Evolutionary conservation across 2,113 vertebrate species (phyloP).

Genomic region (Corythornis cristatus): DNA sequence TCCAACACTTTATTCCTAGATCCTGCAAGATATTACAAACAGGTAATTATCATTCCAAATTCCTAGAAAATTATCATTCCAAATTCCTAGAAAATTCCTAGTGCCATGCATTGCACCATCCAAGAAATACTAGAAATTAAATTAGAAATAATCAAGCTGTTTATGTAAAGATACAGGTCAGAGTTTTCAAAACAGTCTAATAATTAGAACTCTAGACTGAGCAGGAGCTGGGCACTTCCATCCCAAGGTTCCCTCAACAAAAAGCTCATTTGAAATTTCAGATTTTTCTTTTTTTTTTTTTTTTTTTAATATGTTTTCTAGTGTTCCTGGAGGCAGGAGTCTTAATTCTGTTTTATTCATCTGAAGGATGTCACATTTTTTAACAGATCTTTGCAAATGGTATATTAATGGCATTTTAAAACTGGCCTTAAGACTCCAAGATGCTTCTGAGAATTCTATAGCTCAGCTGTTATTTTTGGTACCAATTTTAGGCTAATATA

Average conservation of each 20-base stretch:
- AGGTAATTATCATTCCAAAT: not conserved
- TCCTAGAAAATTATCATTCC: not conserved
- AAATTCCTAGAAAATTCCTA: not conserved
- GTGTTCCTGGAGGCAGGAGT: not conserved
- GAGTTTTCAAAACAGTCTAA: not conserved
- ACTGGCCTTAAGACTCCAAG: not conserved
- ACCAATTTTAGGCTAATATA: not conserved
- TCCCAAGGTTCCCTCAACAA: not conserved
- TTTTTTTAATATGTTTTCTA: not conserved
- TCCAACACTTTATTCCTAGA: not conserved
- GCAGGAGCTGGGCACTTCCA: not conserved
- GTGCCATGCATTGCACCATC: not conserved
- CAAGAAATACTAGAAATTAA: not conserved
- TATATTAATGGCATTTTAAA: not conserved
- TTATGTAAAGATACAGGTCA: not conserved
- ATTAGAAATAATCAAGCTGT: not conserved
- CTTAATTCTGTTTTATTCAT: not conserved
- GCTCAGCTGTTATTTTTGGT: not conserved
- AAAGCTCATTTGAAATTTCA: not conserved
- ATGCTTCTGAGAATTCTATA: not conserved
- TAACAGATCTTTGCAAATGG: not conserved
- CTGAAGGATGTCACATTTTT: not conserved
- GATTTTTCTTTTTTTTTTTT: not conserved
- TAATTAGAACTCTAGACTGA: not conserved
- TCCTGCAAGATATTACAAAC: not conserved